Percentiles rank a stretch among this genome's conserved stretches.
Conservation (phyloP, 2,797 vertebrate genomes). For the Clarias laeviceps region DNA sequence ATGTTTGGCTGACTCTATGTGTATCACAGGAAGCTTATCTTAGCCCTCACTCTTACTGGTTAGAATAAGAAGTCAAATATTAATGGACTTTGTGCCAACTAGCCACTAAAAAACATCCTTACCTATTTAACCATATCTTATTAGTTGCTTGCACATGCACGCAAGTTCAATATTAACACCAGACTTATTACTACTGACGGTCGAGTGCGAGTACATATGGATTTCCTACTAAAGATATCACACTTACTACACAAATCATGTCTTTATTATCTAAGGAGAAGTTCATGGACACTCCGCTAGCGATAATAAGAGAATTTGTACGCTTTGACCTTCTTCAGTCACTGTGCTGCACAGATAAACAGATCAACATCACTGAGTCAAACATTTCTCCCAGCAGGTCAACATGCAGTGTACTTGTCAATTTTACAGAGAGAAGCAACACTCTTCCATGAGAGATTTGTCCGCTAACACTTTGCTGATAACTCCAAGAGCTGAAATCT, state of each 20-base stretch:
- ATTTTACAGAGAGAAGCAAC: conserved; percentile 47
- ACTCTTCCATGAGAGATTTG: conserved; percentile 39
- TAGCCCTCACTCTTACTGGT: neutral
- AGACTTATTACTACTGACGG: neutral
- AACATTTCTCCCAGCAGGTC: conserved; percentile 42
- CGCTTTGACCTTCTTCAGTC: conserved; percentile 28
- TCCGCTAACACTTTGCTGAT: conserved; percentile 36
- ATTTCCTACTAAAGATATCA: neutral
- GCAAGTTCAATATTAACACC: neutral
- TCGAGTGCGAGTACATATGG: neutral
- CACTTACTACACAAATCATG: conserved; percentile 3
- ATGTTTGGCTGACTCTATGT: neutral
- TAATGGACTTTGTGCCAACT: neutral
- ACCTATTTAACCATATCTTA: neutral
- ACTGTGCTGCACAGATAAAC: conserved; percentile 25
- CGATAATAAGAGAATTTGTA: conserved; percentile 39
- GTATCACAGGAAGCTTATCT: neutral
- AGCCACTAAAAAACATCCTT: neutral
- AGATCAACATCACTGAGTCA: conserved; percentile 47
- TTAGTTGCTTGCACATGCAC: neutral
- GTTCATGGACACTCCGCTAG: conserved; percentile 24
- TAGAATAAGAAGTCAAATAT: neutral
- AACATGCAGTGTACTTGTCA: conserved; percentile 41
- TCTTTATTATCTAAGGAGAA: neutral
- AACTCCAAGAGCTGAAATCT: conserved; percentile 24